Evolutionary conservation across 2,113 vertebrate species (phyloP), one percentile per base, ranked within the genome.

Genomic region (pig (Sus scrofa)): DNA sequence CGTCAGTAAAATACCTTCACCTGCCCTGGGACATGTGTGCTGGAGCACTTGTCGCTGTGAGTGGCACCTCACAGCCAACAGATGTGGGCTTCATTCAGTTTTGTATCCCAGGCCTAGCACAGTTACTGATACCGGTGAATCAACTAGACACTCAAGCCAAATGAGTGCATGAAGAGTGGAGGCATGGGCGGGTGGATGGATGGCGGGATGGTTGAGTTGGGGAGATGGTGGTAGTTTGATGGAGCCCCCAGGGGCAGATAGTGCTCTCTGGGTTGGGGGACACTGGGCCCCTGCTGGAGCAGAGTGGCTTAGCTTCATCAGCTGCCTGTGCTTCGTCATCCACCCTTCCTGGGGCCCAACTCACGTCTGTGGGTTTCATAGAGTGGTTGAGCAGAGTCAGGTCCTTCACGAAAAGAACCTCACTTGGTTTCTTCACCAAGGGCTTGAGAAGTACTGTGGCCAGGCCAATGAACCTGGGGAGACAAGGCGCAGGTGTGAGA

Each of bases 391-490:
- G 71, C 50, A 98, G 91, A 30, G 24, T 15, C 68, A 97, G 60
- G 6, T 98, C 67, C 70, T 94, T 98, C 83, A 98, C 16, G 1
- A 32, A 78, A 65, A 98, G 63, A 20, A 96, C 77, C 3, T 90
- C 9, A 0, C 20, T 78, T 0, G 96, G 94, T 6, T 77, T 91
- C 30, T 93, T 91, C 56, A 87, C 86, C 92, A 97, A 86, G 0
- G 70, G 52, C 44, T 93, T 94, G 39, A 98, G 97, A n/a, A 83
- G 7, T 9, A 98, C 8, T 22, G 94, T 97, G 52, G 63, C 88
- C 39, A 92, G 14, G 39, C 98, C 98, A 74, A 98, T 96, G 84
- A 96, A 88, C 30, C 98, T 98, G 30, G 32, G 56, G 68, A 86
- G 65, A 86, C 1, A 12, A 88, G 73, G n/a, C 56, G 60, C 34